Evolutionary conservation across 2,113 vertebrate species (phyloP).

Genomic region (Petrocephalus microphthalmus): DNA sequence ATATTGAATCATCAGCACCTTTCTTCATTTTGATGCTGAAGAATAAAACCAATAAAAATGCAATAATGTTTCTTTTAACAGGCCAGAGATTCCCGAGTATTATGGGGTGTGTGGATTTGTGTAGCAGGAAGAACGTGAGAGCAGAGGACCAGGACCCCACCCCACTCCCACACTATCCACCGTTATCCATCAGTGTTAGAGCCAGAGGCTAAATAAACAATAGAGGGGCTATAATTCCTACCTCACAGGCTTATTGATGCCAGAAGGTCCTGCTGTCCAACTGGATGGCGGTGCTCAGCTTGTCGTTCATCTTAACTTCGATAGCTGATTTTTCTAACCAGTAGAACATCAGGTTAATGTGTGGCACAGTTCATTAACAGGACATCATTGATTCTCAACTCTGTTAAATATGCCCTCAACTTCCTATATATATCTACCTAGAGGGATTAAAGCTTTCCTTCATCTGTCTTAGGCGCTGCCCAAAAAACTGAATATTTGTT

Average conservation of each 20-base stretch:
- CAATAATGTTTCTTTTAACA: neutral
- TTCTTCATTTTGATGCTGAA: neutral
- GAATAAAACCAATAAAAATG: constrained; percentile 4
- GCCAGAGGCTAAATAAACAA: neutral
- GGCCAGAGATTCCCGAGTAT: neutral
- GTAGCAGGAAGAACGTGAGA: neutral
- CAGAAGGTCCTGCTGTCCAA: constrained; percentile 10
- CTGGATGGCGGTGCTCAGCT: neutral
- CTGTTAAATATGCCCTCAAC: constrained; percentile 15
- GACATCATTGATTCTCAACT: constrained; percentile 9
- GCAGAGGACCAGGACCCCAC: neutral
- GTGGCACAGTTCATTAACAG: constrained; percentile 8
- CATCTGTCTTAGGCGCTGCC: neutral
- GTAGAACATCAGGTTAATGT: constrained; percentile 6
- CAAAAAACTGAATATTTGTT: neutral
- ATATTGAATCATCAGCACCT: neutral
- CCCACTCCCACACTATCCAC: neutral
- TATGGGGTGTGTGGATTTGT: neutral
- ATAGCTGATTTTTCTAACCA: neutral
- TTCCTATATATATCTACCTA: neutral
- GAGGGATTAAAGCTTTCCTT: constrained; percentile 16
- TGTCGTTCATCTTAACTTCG: constrained; percentile 7
- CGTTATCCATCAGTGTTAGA: neutral
- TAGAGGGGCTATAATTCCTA: neutral
- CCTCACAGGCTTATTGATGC: constrained; percentile 18